These are phyloP conservation scores for Propithecus perrieri DNA, from an alignment of 2,797 vertebrate genomes.

Conservation along the genomic window DNA sequence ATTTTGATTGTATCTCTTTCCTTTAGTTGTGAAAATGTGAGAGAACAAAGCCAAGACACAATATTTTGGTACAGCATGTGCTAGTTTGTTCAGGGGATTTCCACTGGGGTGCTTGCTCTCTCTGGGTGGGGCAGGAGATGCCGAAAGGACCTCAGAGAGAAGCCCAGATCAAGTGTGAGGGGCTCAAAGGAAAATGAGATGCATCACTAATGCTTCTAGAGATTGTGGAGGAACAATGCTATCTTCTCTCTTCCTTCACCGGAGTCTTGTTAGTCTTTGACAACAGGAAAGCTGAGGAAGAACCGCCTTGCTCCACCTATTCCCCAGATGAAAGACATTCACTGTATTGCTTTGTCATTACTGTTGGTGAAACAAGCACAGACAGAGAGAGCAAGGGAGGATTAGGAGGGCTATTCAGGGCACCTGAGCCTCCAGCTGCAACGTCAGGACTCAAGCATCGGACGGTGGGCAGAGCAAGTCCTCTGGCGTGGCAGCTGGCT, in stretches of 20 bases:
- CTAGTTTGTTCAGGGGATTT: conserved; percentile 85
- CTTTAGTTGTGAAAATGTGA: conserved; percentile 82
- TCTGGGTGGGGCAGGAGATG: conserved; percentile 79
- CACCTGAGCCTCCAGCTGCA: background rate
- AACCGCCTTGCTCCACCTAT: background rate
- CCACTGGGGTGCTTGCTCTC: conserved; percentile 79
- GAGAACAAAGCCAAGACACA: conserved; percentile 83
- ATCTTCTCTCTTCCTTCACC: background rate
- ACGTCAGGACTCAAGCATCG: background rate
- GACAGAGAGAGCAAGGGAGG: background rate
- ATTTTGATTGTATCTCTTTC: conserved; percentile 83
- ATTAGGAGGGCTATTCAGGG: background rate
- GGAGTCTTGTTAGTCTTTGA: background rate
- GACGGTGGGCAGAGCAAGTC: background rate
- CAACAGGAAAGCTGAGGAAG: background rate
- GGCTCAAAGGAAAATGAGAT: conserved; percentile 66
- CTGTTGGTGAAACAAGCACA: background rate
- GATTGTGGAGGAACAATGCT: background rate
- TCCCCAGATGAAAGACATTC: background rate
- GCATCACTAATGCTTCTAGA: conserved; percentile 61
- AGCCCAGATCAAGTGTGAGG: conserved; percentile 11
- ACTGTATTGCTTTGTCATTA: background rate
- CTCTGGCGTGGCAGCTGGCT: background rate
- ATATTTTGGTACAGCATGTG: conserved; percentile 84
- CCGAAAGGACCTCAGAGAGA: conserved; percentile 74